Percentiles rank a stretch among this genome's conserved stretches.
Evolutionary conservation across 2,797 vertebrate species (phyloP).

Genomic region (Echeneis naucrates): DNA sequence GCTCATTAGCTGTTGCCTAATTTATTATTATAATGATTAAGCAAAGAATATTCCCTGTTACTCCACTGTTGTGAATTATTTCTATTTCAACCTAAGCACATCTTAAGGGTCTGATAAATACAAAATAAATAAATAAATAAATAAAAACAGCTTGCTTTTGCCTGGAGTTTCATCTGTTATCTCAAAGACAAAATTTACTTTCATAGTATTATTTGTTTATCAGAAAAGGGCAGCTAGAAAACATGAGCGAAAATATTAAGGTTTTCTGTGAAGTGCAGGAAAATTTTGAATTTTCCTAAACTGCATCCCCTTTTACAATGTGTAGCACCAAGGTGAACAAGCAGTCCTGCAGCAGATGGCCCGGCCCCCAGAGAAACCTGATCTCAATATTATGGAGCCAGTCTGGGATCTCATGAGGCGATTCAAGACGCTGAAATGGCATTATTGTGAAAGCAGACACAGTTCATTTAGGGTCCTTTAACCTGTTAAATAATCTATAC

Average conservation of each 20-base stretch:
- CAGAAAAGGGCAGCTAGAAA: neutral
- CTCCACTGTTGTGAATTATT: neutral
- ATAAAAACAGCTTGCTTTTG: neutral
- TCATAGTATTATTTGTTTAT: conserved; percentile 5
- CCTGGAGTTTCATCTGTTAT: neutral
- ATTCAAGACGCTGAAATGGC: neutral
- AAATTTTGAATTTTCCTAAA: neutral
- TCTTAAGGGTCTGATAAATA: neutral
- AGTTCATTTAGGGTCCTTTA: too few relatives aligned
- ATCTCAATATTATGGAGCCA: neutral
- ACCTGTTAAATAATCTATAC: neutral
- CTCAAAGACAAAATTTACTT: conserved; percentile 3
- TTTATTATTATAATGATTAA: neutral
- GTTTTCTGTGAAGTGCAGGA: neutral
- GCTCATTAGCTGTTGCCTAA: neutral
- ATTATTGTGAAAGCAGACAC: too few relatives aligned
- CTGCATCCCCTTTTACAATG: neutral
- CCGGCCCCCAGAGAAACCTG: neutral
- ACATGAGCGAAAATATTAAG: neutral
- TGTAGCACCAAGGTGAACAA: neutral
- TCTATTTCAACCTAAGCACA: neutral
- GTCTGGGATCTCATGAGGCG: neutral
- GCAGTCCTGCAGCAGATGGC: neutral
- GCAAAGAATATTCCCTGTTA: neutral
- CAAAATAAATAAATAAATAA: too few relatives aligned